Evolutionary conservation across 2,888 invertebrate genomes (phyloP).

Genomic region (Petrolisthes manimaculis): DNA sequence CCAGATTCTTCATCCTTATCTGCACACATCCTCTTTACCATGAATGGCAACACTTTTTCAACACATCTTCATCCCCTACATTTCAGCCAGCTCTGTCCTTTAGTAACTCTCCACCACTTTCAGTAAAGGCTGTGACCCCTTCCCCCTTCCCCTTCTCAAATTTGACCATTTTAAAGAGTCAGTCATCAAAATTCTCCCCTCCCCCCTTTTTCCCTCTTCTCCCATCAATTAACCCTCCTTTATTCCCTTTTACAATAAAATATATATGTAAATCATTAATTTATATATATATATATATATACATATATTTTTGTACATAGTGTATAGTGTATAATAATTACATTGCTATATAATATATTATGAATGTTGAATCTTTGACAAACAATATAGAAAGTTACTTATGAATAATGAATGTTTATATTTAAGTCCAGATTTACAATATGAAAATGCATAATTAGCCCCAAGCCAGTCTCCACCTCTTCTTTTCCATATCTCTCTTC

Average conservation of each 20-base stretch:
- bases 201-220: neutral
- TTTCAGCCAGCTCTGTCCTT: neutral
- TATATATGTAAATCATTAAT: slow-evolving; percentile 4
- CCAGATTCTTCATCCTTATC: neutral
- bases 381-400: neutral
- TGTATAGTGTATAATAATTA: neutral
- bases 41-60: neutral
- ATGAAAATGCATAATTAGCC: neutral
- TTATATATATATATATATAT: neutral
- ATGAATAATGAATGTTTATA: neutral
- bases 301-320: slow-evolving; percentile 18
- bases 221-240: neutral
- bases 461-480: neutral
- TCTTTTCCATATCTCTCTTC: neutral
- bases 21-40: neutral
- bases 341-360: neutral
- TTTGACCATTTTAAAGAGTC: neutral
- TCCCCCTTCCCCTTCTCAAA: neutral
- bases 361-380: neutral
- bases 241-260: neutral
- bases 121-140: neutral
- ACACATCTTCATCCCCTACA: neutral
- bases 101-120: neutral
- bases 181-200: neutral
- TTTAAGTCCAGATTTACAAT: neutral